A percentile compares a stretch with the other conserved stretches of the same genome.
phyloP scores from a whole-genome alignment of 2,797 vertebrate species.

The Danio choprae region DNA sequence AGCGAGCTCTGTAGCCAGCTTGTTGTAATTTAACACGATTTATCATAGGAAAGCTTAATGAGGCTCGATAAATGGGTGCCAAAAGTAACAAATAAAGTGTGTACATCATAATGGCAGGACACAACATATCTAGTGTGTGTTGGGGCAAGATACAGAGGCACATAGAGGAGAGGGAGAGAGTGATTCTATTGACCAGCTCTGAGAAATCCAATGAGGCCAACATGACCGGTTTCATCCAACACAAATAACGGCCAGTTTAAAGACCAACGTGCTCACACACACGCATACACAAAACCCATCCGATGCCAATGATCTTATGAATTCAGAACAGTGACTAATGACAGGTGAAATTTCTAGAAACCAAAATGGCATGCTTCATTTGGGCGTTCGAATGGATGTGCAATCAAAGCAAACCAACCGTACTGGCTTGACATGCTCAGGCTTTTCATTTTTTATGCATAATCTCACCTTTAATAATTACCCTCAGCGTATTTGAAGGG shows the following conservation, averaged over 20 bases:
- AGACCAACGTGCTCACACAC: slow-evolving; percentile 43
- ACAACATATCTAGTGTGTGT: slow-evolving; percentile 21
- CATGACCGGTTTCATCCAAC: slow-evolving; percentile 42
- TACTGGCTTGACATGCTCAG: not conserved
- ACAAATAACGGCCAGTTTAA: slow-evolving; percentile 38
- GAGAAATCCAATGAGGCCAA: slow-evolving; percentile 60
- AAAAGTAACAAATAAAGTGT: slow-evolving; percentile 19
- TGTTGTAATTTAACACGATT: slow-evolving; percentile 27
- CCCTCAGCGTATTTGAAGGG: slow-evolving; percentile 2
- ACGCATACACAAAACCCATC: not conserved
- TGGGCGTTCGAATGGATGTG: slow-evolving; percentile 7
- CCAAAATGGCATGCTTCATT: not conserved
- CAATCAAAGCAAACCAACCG: not conserved
- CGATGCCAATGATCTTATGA: slow-evolving; percentile 36
- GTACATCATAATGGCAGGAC: slow-evolving; percentile 1
- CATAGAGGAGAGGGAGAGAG: slow-evolving; percentile 19
- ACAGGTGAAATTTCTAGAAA: slow-evolving; percentile 30
- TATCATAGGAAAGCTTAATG: slow-evolving; percentile 44
- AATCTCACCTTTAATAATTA: slow-evolving; percentile 41
- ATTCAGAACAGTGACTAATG: slow-evolving; percentile 29
- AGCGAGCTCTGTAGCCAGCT: slow-evolving; percentile 21
- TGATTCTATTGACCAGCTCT: slow-evolving; percentile 52
- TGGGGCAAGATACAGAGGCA: slow-evolving; percentile 20
- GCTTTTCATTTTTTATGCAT: slow-evolving; percentile 19
- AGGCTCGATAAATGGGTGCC: slow-evolving; percentile 23